Conservation (phyloP, 2,113 vertebrate genomes). For the Mellivora capensis region DNA sequence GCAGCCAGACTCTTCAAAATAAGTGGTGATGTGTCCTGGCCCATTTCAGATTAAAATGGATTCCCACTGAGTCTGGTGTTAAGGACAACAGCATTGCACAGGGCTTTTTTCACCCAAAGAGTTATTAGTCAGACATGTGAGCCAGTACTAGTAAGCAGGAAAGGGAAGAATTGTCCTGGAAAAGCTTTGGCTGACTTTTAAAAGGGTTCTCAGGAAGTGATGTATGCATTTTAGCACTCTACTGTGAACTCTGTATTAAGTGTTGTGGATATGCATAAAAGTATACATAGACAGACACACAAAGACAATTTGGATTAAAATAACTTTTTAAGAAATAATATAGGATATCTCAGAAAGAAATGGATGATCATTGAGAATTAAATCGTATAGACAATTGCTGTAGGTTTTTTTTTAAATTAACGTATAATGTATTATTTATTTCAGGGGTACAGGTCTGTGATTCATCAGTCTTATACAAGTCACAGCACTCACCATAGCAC, state of each 20-base stretch:
- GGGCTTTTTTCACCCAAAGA: conserved; percentile 19
- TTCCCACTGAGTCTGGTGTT: conserved; percentile 38
- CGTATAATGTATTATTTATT: too few species aligned
- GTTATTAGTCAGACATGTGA: conserved; percentile 11
- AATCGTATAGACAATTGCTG: not conserved
- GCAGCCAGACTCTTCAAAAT: not conserved
- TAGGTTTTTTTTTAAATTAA: not conserved
- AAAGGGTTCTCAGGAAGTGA: not conserved
- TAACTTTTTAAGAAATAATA: not conserved
- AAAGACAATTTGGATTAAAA: not conserved
- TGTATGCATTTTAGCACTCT: not conserved
- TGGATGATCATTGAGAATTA: not conserved
- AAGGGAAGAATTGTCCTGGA: not conserved
- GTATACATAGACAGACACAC: not conserved
- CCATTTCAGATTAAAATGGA: conserved; percentile 56
- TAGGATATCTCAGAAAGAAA: not conserved
- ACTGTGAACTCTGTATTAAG: not conserved
- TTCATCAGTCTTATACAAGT: too few species aligned
- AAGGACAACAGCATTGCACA: not conserved
- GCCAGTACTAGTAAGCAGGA: not conserved
- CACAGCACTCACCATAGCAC: too few species aligned
- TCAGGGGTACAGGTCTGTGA: too few species aligned
- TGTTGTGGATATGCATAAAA: not conserved
- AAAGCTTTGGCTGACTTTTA: conserved; percentile 39
- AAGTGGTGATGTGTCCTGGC: conserved; percentile 51